Conservation (phyloP, 2,888 invertebrate species). For the Tanypteryx hageni region DNA sequence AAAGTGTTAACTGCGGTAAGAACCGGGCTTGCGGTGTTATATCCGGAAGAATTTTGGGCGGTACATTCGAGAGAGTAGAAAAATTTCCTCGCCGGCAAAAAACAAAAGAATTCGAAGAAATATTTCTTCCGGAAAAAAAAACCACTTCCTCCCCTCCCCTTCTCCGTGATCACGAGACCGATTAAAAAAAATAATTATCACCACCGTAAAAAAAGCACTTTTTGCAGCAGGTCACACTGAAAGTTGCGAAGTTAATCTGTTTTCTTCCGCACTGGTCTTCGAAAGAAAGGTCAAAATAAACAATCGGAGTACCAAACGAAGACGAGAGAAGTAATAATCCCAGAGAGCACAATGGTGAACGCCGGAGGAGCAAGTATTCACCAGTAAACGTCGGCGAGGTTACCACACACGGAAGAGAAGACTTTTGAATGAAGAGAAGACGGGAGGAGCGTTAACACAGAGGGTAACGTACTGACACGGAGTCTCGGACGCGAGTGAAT, state of each 20-base stretch:
- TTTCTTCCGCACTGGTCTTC: conserved; percentile 6
- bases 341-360: neutral
- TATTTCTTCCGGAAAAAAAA: neutral
- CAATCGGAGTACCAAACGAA: neutral
- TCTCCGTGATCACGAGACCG: conserved; percentile 1
- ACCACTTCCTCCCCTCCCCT: conserved; percentile 24
- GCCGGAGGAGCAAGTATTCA: neutral
- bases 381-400: conserved; percentile 16
- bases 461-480: conserved; percentile 53
- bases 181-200: neutral
- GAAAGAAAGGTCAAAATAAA: neutral
- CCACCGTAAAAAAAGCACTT: neutral
- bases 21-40: neutral
- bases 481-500: conserved; percentile 61
- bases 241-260: neutral
- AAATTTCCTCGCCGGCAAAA: neutral
- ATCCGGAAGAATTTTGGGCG: neutral
- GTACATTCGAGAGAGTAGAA: neutral
- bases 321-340: neutral
- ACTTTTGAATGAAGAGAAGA: conserved; percentile 19
- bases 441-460: neutral
- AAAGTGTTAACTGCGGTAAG: neutral
- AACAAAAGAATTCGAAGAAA: neutral
- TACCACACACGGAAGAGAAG: neutral
- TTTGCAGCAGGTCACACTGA: neutral